These are phyloP conservation scores for Pyrrhosoma nymphula DNA, from an alignment of 2,888 invertebrate genomes.

Conservation along the genomic window DNA sequence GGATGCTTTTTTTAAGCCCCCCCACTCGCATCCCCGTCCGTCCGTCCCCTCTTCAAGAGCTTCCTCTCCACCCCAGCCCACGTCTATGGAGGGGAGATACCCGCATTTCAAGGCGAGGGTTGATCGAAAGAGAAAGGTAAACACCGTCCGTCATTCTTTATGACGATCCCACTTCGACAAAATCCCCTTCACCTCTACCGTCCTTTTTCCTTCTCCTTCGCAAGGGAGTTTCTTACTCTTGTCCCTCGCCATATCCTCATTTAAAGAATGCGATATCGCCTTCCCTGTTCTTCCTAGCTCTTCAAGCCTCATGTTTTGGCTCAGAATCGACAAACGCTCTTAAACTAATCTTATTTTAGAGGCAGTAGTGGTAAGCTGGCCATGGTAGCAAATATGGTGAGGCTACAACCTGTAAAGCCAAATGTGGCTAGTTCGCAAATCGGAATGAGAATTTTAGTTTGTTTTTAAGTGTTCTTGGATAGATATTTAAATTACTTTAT, in stretches of 20 bases:
- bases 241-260: background rate
- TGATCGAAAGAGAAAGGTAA: constrained; percentile 22
- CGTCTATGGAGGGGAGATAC: no score
- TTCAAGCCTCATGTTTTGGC: no score
- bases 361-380: no score
- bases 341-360: no score
- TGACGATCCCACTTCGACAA: background rate
- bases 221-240: background rate
- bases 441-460: no score
- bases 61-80: background rate
- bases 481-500: no score
- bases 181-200: background rate
- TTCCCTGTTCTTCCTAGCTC: background rate
- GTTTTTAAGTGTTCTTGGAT: no score
- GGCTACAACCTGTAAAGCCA: no score
- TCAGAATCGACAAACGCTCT: no score
- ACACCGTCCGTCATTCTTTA: background rate
- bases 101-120: background rate
- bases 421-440: no score
- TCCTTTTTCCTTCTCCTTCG: background rate
- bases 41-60: background rate
- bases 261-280: background rate
- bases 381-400: no score
- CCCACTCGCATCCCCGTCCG: background rate
- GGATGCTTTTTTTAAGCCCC: background rate